These are phyloP conservation scores for Gari tellinella DNA, from an alignment of 2,888 invertebrate species.

Conservation along the genomic window DNA sequence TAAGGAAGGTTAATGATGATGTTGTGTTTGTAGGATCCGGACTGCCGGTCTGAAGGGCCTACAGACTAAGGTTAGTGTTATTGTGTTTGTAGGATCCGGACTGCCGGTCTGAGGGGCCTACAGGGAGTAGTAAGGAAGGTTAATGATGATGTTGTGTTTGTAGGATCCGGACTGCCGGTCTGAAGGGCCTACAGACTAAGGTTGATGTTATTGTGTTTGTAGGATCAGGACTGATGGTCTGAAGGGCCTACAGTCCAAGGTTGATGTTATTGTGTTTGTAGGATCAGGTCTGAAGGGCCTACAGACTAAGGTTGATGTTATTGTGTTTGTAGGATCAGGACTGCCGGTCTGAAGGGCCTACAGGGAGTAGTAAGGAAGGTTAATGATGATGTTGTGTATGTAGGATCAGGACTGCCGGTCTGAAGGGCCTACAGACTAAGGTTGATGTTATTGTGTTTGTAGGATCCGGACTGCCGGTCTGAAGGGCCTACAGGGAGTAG, in stretches of 20 bases:
- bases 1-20: conserved; percentile 98
- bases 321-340: conserved; percentile 89
- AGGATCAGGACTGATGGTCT: conserved; percentile 97
- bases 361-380: conserved; percentile 99
- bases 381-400: conserved; percentile 91
- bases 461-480: conserved; percentile 97
- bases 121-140: conserved; percentile 99
- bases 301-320: conserved; percentile 85
- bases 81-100: conserved; percentile 89
- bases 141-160: conserved; percentile 91
- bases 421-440: conserved; percentile 93
- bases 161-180: conserved; percentile 96
- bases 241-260: conserved; percentile 93
- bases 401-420: conserved; percentile 96
- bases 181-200: conserved; percentile 93
- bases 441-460: conserved; percentile 47
- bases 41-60: conserved; percentile 96
- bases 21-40: conserved; percentile 90
- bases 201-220: conserved; percentile 47
- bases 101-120: conserved; percentile 96
- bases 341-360: conserved; percentile 96
- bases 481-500: conserved; percentile 96
- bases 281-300: conserved; percentile 96
- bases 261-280: conserved; percentile 80
- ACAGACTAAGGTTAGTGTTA: conserved; percentile 85